Conservation (phyloP, 2,797 vertebrate species). For the Danio aesculapii region DNA sequence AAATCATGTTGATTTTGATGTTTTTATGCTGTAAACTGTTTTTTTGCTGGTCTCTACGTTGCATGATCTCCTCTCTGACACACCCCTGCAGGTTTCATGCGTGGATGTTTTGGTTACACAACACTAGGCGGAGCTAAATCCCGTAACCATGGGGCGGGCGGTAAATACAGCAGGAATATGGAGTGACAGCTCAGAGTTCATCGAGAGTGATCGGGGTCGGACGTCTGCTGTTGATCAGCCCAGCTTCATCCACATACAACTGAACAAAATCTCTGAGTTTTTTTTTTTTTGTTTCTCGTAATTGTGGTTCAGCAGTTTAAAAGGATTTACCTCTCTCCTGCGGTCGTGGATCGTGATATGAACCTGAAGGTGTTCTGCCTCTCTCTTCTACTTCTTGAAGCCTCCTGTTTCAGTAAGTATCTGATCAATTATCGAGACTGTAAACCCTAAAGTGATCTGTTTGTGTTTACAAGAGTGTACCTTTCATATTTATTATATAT, state of each 20-base stretch:
- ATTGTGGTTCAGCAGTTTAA: not conserved
- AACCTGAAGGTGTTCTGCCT: not conserved
- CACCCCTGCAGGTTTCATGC: too few relatives aligned
- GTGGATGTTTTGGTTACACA: too few relatives aligned
- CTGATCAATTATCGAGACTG: not conserved
- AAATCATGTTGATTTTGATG: too few relatives aligned
- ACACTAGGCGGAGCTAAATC: not conserved
- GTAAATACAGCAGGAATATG: too few relatives aligned
- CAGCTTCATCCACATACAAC: not conserved
- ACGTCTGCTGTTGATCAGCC: not conserved
- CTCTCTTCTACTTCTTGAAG: constrained; percentile 21
- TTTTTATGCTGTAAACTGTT: too few relatives aligned
- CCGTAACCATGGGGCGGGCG: too few relatives aligned
- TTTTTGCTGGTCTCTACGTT: too few relatives aligned
- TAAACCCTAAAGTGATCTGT: not conserved
- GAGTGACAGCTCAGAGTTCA: not conserved
- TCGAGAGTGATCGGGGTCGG: not conserved
- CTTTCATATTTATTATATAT: too few relatives aligned
- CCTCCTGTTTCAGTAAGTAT: constrained; percentile 37
- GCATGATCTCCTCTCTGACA: too few relatives aligned
- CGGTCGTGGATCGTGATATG: not conserved
- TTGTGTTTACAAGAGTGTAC: too few relatives aligned
- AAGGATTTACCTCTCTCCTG: not conserved
- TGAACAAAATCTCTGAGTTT: not conserved
- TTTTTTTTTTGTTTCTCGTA: not conserved